A percentile compares a stretch with the other conserved stretches of the same genome.
Conservation (phyloP, 2,113 vertebrate species). For the Caloenas nicobarica region DNA sequence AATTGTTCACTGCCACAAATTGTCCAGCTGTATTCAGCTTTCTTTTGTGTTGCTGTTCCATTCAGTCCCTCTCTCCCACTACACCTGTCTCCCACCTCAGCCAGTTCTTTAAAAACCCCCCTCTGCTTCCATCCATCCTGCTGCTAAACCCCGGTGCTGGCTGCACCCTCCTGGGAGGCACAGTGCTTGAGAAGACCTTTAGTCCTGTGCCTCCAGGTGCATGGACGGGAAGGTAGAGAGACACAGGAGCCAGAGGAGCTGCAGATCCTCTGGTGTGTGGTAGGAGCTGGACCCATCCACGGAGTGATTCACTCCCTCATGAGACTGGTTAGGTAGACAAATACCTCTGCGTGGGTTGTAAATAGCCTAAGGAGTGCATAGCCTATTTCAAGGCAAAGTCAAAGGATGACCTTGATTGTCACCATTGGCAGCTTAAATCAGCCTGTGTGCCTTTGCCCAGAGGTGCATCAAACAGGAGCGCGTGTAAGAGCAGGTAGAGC, state of each 20-base stretch:
- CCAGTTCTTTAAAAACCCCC: background rate
- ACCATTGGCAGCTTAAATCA: background rate
- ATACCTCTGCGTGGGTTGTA: background rate
- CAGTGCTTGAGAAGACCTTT: background rate
- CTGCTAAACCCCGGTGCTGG: fast-evolving
- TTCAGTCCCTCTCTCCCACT: background rate
- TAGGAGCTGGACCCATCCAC: fast-evolving
- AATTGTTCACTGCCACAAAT: background rate
- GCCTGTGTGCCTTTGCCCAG: background rate
- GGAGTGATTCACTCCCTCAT: background rate
- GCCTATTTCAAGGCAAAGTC: background rate
- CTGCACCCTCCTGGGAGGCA: background rate
- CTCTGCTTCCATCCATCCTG: background rate
- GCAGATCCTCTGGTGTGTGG: background rate
- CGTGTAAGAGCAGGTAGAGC: background rate
- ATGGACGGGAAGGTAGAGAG: background rate
- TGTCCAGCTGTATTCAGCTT: background rate
- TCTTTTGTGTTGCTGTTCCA: background rate
- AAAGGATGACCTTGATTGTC: background rate
- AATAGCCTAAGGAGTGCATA: background rate
- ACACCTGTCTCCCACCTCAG: background rate
- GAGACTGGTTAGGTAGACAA: background rate
- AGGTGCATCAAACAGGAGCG: background rate
- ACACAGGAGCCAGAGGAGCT: background rate
- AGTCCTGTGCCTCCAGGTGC: fast-evolving